Conservation (phyloP, 2,888 invertebrate species). For the Auanema sp. region DNA sequence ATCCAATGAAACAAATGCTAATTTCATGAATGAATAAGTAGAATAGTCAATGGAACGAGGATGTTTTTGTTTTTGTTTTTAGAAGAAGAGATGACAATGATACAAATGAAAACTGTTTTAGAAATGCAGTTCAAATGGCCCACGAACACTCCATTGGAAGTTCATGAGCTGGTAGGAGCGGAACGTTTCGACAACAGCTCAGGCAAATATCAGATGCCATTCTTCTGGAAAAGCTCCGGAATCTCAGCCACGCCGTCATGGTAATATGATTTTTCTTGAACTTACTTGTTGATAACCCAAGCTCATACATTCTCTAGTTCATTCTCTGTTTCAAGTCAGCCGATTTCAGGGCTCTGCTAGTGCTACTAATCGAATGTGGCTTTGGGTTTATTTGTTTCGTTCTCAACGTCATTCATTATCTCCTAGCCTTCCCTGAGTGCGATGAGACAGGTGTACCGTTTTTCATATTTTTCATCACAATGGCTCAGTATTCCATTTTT, state of each 20-base stretch:
- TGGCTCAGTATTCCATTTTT: slow-evolving; percentile 56
- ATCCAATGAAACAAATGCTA: too few species aligned
- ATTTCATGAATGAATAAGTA: too few species aligned
- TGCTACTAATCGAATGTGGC: slow-evolving; percentile 53
- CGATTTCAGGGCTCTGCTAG: slow-evolving; percentile 55
- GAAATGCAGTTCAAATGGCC: slow-evolving; percentile 62
- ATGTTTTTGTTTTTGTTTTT: too few species aligned
- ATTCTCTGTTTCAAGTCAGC: background rate
- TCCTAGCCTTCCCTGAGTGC: slow-evolving; percentile 47
- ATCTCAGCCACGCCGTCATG: slow-evolving; percentile 61
- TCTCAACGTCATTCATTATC: slow-evolving; percentile 56
- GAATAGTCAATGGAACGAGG: too few species aligned
- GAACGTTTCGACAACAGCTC: slow-evolving; percentile 42
- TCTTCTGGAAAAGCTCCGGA: slow-evolving; percentile 54
- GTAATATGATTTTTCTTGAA: slow-evolving; percentile 22
- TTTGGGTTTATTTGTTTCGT: slow-evolving; percentile 56
- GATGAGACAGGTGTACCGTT: slow-evolving; percentile 48
- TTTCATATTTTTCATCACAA: slow-evolving; percentile 51
- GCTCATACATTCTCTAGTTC: background rate
- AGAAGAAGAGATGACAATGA: too few species aligned
- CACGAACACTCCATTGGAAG: slow-evolving; percentile 57
- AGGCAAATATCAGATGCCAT: slow-evolving; percentile 49
- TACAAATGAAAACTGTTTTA: too few species aligned
- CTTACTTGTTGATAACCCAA: background rate
- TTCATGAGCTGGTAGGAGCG: slow-evolving; percentile 61